phyloP scores from a whole-genome alignment of 2,113 vertebrate species.

The Spheniscus mendiculus region DNA sequence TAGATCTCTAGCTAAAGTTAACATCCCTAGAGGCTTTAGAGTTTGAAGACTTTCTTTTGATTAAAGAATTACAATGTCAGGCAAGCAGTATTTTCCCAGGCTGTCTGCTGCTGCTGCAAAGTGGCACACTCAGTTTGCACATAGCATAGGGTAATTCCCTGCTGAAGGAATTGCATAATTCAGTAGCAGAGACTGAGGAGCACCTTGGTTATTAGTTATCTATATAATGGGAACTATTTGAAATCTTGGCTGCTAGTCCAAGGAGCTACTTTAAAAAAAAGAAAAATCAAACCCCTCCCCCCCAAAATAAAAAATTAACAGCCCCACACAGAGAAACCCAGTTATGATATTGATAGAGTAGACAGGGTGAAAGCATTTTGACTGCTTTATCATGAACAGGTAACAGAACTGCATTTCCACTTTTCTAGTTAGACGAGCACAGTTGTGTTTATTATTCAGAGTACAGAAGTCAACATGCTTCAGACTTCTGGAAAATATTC shows the following conservation, averaged over 20 bases:
- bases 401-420: background rate
- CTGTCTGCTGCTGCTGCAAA: constrained; percentile 1
- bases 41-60: background rate
- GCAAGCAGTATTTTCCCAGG: constrained; percentile 21
- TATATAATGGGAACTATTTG: background rate
- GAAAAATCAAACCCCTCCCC: background rate
- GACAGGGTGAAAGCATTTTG: background rate
- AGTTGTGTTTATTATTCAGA: background rate
- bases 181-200: background rate
- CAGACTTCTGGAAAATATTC: background rate
- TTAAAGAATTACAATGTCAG: background rate
- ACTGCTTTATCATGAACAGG: background rate
- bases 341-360: background rate
- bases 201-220: background rate
- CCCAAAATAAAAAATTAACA: background rate
- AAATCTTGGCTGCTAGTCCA: background rate
- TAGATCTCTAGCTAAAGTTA: background rate
- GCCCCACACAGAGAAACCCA: background rate
- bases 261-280: background rate
- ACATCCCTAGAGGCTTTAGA: background rate
- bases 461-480: background rate
- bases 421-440: background rate
- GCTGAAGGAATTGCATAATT: background rate
- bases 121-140: background rate
- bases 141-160: background rate